Conservation (phyloP, 1,140 invertebrate species). For the Helicoverpa armigera region DNA sequence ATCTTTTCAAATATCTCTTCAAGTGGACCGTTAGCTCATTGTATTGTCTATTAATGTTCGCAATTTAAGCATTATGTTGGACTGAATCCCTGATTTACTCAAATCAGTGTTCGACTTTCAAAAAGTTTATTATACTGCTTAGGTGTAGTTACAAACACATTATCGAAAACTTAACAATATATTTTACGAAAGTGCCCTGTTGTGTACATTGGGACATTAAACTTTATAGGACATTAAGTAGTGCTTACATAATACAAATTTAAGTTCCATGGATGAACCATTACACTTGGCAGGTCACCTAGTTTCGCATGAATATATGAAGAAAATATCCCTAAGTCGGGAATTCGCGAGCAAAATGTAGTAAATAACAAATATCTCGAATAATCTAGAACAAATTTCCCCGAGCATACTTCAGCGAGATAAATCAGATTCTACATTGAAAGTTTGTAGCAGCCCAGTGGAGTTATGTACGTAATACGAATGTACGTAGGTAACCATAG, state of each 20-base stretch:
- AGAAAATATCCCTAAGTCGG: neutral
- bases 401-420: conserved; percentile 28
- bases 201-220: too few relatives aligned
- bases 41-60: too few relatives aligned
- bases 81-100: too few relatives aligned
- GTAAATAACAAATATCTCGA: conserved; percentile 27
- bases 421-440: conserved; percentile 36
- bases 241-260: neutral
- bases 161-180: too few relatives aligned
- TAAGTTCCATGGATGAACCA: neutral
- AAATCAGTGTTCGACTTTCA: too few relatives aligned
- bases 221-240: too few relatives aligned
- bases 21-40: too few relatives aligned
- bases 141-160: too few relatives aligned
- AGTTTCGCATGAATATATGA: neutral
- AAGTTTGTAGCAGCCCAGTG: conserved; percentile 9
- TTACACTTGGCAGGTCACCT: conserved; percentile 9
- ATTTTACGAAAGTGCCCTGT: too few relatives aligned
- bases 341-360: conserved; percentile 7
- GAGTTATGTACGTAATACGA: neutral
- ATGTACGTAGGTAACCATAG: conserved; percentile 8
- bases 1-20: too few relatives aligned
- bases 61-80: too few relatives aligned
- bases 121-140: too few relatives aligned
- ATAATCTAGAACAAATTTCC: conserved; percentile 29